These are phyloP conservation scores for Noctilio leporinus DNA, from an alignment of 2,113 vertebrate species.

Conservation along the genomic window DNA sequence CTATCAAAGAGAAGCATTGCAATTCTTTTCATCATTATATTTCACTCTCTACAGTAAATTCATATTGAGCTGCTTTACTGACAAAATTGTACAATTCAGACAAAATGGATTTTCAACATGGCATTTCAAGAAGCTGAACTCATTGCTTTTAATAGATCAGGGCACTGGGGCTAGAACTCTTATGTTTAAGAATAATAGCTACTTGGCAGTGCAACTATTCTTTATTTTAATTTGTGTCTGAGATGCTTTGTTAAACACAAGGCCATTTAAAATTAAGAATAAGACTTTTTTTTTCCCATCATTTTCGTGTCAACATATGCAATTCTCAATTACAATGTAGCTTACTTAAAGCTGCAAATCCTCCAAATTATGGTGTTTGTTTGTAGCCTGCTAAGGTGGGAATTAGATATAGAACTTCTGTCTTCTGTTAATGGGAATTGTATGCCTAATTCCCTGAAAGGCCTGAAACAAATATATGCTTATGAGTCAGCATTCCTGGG, in stretches of 20 bases:
- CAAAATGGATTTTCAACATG: conserved; percentile 53
- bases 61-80: conserved; percentile 22
- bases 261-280: conserved; percentile 55
- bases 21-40: conserved; percentile 40
- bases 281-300: conserved; percentile 51
- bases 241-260: conserved; percentile 28
- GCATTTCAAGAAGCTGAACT: conserved; percentile 35
- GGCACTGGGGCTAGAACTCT: not conserved
- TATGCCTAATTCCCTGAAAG: conserved; percentile 64
- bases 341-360: conserved; percentile 64
- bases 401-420: conserved; percentile 62
- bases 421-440: conserved; percentile 65
- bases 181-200: conserved; percentile 35
- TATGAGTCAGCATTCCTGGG: conserved; percentile 59
- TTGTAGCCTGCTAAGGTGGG: conserved; percentile 45
- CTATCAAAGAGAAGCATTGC: conserved; percentile 35
- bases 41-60: not conserved
- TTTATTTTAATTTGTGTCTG: conserved; percentile 47
- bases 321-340: conserved; percentile 52
- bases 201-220: conserved; percentile 52
- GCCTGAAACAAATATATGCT: conserved; percentile 56
- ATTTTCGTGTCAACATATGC: conserved; percentile 60
- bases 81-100: not conserved
- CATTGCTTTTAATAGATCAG: conserved; percentile 33
- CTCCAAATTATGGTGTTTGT: conserved; percentile 67